Percentiles rank a stretch among this genome's conserved stretches.
phyloP scores from a whole-genome alignment of 1,140 invertebrate species.

The Trachelipus rathkii region DNA sequence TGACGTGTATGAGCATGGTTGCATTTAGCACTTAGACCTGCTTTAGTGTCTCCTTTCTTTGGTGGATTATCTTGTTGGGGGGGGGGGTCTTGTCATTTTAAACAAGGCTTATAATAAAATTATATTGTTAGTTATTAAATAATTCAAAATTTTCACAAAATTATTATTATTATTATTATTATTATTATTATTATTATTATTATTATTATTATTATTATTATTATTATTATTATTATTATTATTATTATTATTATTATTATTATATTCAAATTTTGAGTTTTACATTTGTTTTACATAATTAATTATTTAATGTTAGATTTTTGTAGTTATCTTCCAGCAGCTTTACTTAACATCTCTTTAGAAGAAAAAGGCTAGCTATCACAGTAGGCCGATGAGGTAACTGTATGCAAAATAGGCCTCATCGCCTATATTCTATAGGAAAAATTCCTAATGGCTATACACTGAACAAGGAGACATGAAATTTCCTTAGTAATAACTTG shows the following conservation, averaged over 20 bases:
- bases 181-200: background rate
- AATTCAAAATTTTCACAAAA: too few relatives aligned
- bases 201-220: slow-evolving; percentile 5
- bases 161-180: too few relatives aligned
- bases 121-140: too few relatives aligned
- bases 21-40: too few relatives aligned
- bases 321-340: slow-evolving; percentile 1
- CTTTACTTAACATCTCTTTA: background rate
- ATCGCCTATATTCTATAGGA: background rate
- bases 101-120: too few relatives aligned
- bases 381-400: slow-evolving; percentile 5
- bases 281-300: background rate
- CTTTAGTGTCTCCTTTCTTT: too few relatives aligned
- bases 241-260: background rate
- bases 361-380: slow-evolving; percentile 1
- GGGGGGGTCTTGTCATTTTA: too few relatives aligned
- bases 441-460: slow-evolving; percentile 1
- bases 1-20: too few relatives aligned
- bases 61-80: too few relatives aligned
- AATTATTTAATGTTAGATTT: background rate
- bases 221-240: background rate
- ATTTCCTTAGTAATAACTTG: too few relatives aligned
- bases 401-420: background rate
- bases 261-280: background rate
- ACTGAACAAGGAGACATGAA: slow-evolving; percentile 9